phyloP scores from a whole-genome alignment of 1,140 invertebrate species.

The Halictus rubicundus region DNA sequence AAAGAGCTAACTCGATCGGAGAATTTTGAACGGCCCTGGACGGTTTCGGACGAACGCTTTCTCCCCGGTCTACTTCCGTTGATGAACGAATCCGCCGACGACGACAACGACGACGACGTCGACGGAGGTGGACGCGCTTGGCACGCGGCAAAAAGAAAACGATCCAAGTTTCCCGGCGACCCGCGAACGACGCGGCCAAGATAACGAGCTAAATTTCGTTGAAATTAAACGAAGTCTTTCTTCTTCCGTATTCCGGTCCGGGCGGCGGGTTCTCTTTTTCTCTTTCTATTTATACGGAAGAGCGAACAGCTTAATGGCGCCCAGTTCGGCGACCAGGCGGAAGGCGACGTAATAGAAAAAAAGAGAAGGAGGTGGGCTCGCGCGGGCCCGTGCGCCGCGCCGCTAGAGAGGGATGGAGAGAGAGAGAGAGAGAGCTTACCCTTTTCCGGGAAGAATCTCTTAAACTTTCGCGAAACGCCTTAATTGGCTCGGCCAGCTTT shows the following conservation, averaged over 20 bases:
- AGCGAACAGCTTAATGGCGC: constrained; percentile 76
- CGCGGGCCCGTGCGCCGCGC: constrained; percentile 31
- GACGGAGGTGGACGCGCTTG: no score
- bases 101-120: no score
- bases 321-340: constrained; percentile 72
- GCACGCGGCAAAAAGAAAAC: neutral
- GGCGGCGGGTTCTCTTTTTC: constrained; percentile 41
- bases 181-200: constrained; percentile 12
- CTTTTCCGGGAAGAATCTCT: constrained; percentile 59
- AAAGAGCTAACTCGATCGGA: neutral
- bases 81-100: neutral
- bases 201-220: constrained; percentile 45
- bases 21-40: neutral
- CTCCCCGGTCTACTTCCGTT: no score
- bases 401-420: no score
- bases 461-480: constrained; percentile 76
- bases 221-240: constrained; percentile 59
- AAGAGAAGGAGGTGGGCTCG: constrained; percentile 29
- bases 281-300: constrained; percentile 71
- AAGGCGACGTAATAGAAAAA: constrained; percentile 74
- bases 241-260: constrained; percentile 26
- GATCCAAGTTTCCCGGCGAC: constrained; percentile 8
- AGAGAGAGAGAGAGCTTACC: constrained; percentile 37
- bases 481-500: constrained; percentile 77
- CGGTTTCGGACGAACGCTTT: neutral